Evolutionary conservation across 2,113 vertebrate genomes (phyloP).

Genomic region (Mohoua ochrocephala): DNA sequence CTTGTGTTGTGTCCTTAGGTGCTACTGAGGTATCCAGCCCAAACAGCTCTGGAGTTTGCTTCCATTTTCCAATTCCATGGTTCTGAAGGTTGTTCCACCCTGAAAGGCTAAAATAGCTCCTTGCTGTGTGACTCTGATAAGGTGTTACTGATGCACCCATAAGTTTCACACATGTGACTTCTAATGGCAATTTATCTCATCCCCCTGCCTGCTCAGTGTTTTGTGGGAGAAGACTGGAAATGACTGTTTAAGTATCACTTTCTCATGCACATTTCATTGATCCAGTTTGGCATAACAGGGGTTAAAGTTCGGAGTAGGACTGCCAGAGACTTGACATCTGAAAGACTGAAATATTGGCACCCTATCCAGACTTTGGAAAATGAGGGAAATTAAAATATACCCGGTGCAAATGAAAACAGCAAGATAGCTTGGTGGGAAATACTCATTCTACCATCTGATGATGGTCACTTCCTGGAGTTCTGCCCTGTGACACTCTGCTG

Average conservation of each 20-base stretch:
- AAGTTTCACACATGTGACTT: accelerated
- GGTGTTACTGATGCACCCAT: neutral
- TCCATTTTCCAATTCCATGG: neutral
- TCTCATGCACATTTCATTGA: neutral
- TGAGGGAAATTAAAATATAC: neutral
- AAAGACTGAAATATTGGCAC: neutral
- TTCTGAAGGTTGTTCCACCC: neutral
- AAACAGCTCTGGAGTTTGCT: neutral
- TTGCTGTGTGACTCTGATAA: neutral
- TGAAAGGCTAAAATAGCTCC: neutral
- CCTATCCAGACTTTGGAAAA: neutral
- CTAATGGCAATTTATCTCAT: neutral
- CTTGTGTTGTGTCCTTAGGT: neutral
- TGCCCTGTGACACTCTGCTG: neutral
- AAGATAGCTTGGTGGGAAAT: neutral
- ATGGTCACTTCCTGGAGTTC: neutral
- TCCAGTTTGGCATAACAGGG: neutral
- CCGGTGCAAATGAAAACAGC: neutral
- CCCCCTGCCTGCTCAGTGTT: neutral
- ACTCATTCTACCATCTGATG: neutral
- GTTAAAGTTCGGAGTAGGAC: neutral
- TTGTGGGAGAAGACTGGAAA: neutral
- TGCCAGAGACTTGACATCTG: neutral
- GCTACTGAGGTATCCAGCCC: neutral
- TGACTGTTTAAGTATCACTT: neutral